Evolutionary conservation across 2,888 invertebrate genomes (phyloP).

Genomic region (Idaea dimidiata): DNA sequence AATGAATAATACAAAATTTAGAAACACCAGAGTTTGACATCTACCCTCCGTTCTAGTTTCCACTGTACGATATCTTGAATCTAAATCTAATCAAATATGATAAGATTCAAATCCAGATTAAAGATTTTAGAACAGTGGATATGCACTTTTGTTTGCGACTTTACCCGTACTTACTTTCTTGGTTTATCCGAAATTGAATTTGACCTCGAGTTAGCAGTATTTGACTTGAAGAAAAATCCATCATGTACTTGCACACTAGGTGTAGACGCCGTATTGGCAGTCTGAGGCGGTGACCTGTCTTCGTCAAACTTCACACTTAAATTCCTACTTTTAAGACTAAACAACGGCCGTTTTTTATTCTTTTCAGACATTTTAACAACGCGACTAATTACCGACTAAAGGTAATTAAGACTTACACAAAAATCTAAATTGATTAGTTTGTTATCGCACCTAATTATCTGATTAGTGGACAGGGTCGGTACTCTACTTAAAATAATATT

Average conservation of each 20-base stretch:
- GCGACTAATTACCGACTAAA: slow-evolving; percentile 32
- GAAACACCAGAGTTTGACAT: no score
- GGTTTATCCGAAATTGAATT: slow-evolving; percentile 46
- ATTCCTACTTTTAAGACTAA: slow-evolving; percentile 61
- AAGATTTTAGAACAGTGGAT: slow-evolving; percentile 8
- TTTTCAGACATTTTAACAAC: slow-evolving; percentile 61
- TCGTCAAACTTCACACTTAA: slow-evolving; percentile 39
- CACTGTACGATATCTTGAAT: no score
- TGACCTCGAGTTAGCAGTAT: slow-evolving; percentile 17
- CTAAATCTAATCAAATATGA: no score
- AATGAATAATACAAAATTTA: no score
- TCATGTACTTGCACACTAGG: background rate
- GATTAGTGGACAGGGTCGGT: background rate
- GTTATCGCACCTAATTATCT: slow-evolving; percentile 18
- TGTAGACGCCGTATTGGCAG: background rate
- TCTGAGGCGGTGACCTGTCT: slow-evolving; percentile 8
- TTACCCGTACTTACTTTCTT: slow-evolving; percentile 50
- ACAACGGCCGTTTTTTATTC: slow-evolving; percentile 60
- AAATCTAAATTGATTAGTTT: slow-evolving; percentile 19
- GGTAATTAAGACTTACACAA: slow-evolving; percentile 12
- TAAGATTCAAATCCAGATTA: no score
- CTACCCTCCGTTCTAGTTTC: no score
- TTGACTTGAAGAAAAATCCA: slow-evolving; percentile 30
- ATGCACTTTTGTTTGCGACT: slow-evolving; percentile 25
- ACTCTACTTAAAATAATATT: no score